A percentile compares a stretch with the other conserved stretches of the same genome.
Evolutionary conservation across 2,113 vertebrate species (phyloP).

Genomic region (Ictalurus furcatus): DNA sequence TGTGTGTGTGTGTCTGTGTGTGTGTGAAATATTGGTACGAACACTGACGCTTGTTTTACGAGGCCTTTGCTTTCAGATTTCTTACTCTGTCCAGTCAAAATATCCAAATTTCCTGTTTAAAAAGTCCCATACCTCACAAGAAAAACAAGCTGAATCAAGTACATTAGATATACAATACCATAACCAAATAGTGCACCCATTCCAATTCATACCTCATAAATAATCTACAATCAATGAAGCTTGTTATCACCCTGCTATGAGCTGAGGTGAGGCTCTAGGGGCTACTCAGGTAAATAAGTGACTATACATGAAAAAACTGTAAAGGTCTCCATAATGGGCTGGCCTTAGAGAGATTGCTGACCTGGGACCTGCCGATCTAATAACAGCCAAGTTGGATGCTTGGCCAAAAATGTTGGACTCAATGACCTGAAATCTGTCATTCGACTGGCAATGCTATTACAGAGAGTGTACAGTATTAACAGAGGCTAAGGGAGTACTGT

Average conservation of each 20-base stretch:
- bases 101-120: slow-evolving; percentile 33
- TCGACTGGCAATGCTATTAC: neutral
- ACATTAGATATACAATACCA: slow-evolving; percentile 24
- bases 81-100: slow-evolving; percentile 38
- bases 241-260: slow-evolving; percentile 40
- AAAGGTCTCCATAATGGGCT: slow-evolving; percentile 21
- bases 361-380: slow-evolving; percentile 12
- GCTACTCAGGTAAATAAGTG: slow-evolving; percentile 18
- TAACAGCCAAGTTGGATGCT: slow-evolving; percentile 5
- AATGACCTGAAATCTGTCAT: slow-evolving; percentile 5
- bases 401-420: slow-evolving; percentile 8
- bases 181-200: slow-evolving; percentile 21
- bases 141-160: slow-evolving; percentile 36
- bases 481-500: neutral
- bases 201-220: slow-evolving; percentile 44
- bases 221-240: slow-evolving; percentile 31
- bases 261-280: slow-evolving; percentile 26
- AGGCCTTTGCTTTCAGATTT: slow-evolving; percentile 22
- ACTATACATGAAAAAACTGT: slow-evolving; percentile 33
- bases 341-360: slow-evolving; percentile 22
- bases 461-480: slow-evolving; percentile 4
- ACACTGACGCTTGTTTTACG: slow-evolving; percentile 28
- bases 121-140: slow-evolving; percentile 29
- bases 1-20: neutral
- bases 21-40: neutral